Evolutionary conservation across 2,797 vertebrate genomes (phyloP).

Genomic region (Lophius americanus): DNA sequence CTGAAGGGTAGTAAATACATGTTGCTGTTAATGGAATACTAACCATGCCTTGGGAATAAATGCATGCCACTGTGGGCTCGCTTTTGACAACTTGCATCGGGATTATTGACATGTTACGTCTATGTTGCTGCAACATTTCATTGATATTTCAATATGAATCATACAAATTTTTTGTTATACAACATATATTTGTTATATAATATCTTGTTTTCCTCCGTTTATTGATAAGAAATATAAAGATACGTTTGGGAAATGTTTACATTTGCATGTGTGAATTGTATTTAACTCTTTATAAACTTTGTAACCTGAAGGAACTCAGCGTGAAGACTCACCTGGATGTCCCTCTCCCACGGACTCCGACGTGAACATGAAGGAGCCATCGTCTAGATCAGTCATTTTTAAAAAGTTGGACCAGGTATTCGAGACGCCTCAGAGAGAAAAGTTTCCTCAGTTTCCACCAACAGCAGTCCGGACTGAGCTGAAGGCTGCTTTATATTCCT

Average conservation of each 20-base stretch:
- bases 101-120: not conserved
- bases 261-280: no score
- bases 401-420: conserved; percentile 18
- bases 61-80: conserved; percentile 26
- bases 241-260: no score
- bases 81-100: conserved; percentile 23
- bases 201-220: not conserved
- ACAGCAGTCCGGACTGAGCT: conserved; percentile 52
- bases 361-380: conserved; percentile 96
- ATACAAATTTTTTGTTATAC: no score
- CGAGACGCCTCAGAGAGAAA: conserved; percentile 19
- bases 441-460: conserved; percentile 58
- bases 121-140: not conserved
- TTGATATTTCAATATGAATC: not conserved
- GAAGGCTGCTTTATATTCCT: conserved; percentile 69
- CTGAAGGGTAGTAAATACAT: conserved; percentile 57
- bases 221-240: not conserved
- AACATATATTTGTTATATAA: no score
- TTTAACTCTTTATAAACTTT: not conserved
- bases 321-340: conserved; percentile 90
- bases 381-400: conserved; percentile 89
- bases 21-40: conserved; percentile 74
- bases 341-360: conserved; percentile 99
- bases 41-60: conserved; percentile 53
- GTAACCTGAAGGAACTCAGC: not conserved